phyloP scores from a whole-genome alignment of 2,888 invertebrate species.

The Fissipunctia ypsillon region DNA sequence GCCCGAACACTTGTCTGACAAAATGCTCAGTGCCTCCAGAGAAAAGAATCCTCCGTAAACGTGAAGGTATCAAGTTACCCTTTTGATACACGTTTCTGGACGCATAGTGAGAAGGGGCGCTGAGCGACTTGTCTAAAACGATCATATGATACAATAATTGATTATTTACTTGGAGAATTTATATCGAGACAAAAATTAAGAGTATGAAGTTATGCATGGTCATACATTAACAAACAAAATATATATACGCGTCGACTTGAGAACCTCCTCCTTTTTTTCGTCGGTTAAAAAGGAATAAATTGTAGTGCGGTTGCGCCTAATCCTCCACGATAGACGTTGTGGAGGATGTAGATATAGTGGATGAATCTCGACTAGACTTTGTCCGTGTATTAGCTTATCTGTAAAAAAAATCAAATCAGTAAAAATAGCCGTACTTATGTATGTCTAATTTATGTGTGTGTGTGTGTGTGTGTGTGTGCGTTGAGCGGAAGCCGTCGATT shows the following conservation, averaged over 20 bases:
- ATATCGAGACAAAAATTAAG: background rate
- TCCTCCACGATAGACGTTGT: background rate
- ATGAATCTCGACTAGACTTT: background rate
- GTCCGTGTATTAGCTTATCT: constrained; percentile 11
- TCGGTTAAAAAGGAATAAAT: background rate
- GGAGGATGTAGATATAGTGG: no score
- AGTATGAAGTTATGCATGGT: background rate
- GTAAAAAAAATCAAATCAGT: constrained; percentile 15
- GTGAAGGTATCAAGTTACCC: background rate
- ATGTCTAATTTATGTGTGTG: constrained; percentile 56
- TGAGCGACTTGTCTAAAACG: background rate
- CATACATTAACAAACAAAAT: no score
- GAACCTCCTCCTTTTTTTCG: no score
- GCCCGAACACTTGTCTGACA: background rate
- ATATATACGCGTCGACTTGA: no score
- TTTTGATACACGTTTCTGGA: constrained; percentile 26
- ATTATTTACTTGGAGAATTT: background rate
- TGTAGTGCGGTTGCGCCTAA: background rate
- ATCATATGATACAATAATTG: background rate
- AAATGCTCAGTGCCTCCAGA: background rate
- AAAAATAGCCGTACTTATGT: constrained; percentile 55
- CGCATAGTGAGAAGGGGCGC: background rate
- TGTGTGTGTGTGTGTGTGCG: constrained; percentile 67
- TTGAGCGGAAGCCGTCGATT: constrained; percentile 83
- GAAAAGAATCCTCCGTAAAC: background rate